A percentile compares a stretch with the other conserved stretches of the same genome.
These are phyloP conservation scores for Agapostemon virescens DNA, from an alignment of 2,888 invertebrate species.

Conservation along the genomic window DNA sequence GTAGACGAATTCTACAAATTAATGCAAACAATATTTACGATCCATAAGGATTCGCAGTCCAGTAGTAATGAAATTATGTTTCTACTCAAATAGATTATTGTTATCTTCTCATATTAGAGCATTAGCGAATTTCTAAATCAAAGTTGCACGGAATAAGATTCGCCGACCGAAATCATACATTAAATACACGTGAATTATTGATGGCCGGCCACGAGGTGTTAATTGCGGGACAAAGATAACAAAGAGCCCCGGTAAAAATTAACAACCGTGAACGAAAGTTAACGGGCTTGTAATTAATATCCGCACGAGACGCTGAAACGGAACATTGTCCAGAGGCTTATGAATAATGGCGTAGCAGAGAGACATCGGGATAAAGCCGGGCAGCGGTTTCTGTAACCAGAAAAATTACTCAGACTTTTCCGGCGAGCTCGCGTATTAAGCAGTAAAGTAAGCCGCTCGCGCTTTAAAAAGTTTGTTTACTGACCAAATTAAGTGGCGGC, in stretches of 20 bases:
- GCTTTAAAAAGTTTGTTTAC: constrained; percentile 26
- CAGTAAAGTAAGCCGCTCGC: constrained; percentile 22
- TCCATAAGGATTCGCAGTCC: no score
- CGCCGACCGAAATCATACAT: not conserved
- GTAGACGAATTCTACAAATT: no score
- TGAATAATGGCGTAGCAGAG: constrained; percentile 45
- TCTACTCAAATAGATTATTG: no score
- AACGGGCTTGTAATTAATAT: constrained; percentile 42
- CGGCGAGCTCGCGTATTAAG: constrained; percentile 27
- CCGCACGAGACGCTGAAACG: constrained; percentile 32
- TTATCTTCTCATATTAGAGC: not conserved
- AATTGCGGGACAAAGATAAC: constrained; percentile 30
- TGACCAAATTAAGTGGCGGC: constrained; percentile 30
- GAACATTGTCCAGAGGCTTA: constrained; percentile 41
- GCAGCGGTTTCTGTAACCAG: not conserved
- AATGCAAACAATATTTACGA: no score
- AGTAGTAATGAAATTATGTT: no score
- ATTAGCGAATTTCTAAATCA: not conserved
- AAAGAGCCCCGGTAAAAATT: constrained; percentile 7
- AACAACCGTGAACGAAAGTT: constrained; percentile 4
- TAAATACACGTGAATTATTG: constrained; percentile 2
- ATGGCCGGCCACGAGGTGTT: constrained; percentile 17
- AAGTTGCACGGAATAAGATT: not conserved
- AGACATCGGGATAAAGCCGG: constrained; percentile 41
- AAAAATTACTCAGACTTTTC: constrained; percentile 33